Conservation (phyloP, 1,140 invertebrate genomes). For the Drosophila micromelanica region DNA sequence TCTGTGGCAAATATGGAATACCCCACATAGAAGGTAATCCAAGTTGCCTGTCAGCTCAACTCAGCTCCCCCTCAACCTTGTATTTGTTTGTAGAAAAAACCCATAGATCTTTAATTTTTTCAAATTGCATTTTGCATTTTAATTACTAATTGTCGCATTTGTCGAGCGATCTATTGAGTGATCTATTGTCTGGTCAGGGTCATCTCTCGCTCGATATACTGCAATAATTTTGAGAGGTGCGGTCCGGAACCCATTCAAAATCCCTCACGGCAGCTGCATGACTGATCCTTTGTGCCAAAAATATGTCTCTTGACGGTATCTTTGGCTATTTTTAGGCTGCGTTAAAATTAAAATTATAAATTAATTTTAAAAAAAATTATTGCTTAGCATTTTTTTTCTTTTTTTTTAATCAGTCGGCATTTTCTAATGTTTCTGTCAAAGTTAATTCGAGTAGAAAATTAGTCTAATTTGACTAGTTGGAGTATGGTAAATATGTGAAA, state of each 20-base stretch:
- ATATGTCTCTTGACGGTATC: background rate
- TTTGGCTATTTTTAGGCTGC: background rate
- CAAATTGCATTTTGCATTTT: slow-evolving; percentile 10
- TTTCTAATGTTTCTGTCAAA: background rate
- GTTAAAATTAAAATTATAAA: too few relatives aligned
- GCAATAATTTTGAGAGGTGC: slow-evolving; percentile 7
- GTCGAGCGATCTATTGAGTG: background rate
- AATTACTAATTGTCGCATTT: background rate
- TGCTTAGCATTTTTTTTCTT: background rate
- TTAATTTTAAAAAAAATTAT: background rate
- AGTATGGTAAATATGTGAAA: too few relatives aligned
- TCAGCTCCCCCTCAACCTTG: background rate
- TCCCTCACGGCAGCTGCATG: too few relatives aligned
- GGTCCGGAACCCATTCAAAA: background rate
- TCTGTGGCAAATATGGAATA: background rate
- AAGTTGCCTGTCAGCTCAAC: background rate
- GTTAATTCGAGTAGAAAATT: too few relatives aligned
- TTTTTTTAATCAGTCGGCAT: background rate
- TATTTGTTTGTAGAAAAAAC: background rate
- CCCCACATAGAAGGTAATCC: background rate
- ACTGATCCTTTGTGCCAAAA: background rate
- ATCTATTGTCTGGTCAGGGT: background rate
- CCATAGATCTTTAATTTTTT: background rate
- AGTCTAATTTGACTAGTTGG: too few relatives aligned
- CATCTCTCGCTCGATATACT: background rate